These are phyloP conservation scores for Megaceryle maxima DNA, from an alignment of 2,113 vertebrate species.

Conservation along the genomic window DNA sequence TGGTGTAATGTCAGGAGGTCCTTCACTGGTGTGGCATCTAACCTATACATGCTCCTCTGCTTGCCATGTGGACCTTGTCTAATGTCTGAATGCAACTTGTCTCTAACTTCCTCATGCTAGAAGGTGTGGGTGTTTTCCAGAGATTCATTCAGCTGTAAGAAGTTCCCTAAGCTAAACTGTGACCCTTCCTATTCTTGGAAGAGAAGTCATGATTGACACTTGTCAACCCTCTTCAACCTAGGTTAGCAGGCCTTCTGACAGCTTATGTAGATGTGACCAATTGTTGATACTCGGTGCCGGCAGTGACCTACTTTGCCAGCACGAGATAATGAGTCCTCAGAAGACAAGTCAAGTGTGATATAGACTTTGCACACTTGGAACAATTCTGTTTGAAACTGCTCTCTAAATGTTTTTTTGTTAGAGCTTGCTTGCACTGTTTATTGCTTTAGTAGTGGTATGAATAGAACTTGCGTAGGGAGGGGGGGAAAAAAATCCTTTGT, in stretches of 20 bases:
- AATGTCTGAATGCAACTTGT: neutral
- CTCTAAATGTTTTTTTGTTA: neutral
- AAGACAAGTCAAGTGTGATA: neutral
- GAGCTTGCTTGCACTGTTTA: neutral
- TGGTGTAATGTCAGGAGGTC: neutral
- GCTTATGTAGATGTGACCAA: neutral
- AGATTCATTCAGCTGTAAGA: neutral
- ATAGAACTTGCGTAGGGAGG: neutral
- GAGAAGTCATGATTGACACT: neutral
- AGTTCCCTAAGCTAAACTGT: neutral
- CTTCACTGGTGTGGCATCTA: neutral
- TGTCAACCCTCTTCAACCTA: neutral
- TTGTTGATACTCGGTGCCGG: neutral
- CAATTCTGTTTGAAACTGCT: neutral
- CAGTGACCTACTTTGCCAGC: neutral
- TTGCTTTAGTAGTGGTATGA: neutral
- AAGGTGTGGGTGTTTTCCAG: neutral
- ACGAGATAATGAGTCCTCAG: neutral
- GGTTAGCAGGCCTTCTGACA: neutral
- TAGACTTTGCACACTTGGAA: neutral
- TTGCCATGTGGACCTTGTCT: fast-evolving
- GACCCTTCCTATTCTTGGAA: neutral
- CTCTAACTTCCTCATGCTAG: neutral
- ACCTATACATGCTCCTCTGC: neutral
- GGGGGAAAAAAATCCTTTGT: neutral